Evolutionary conservation across 2,888 invertebrate genomes (phyloP), one percentile per base, ranked within the genome.

Genomic region (Drosophila picticornis): DNA sequence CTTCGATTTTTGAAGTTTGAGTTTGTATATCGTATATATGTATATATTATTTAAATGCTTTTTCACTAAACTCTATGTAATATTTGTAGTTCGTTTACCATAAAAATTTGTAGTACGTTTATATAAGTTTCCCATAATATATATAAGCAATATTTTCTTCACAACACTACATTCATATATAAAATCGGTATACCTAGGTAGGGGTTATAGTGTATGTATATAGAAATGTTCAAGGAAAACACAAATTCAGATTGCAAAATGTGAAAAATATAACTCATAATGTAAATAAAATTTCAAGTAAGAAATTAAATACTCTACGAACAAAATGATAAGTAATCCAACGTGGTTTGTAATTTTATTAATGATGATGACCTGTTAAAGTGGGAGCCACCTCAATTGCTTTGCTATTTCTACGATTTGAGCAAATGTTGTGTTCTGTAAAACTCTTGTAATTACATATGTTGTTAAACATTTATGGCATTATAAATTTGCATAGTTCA

Each of bases 91-190:
- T 85, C 88, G 89, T 85, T 85, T 84, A 77, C 73, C 84, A 75
- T 87, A 69, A 89, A 85, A 89, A 89, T 89, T 89, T 85, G 84
- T 85, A 77, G 72, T 87, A 87, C 73, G 84, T 73, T 76, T 74
- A 74, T 85, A 83, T 81, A 76, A 62, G 80, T 72, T 71, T 76
- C 76, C 80, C 78, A 76, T 80, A 67, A 27, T 74, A 63, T 69
- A 55, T 58, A 64, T 61, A 72, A 85, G 81, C 77, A 82, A 80
- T 75, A 69, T 61, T 75, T 73, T 72, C 67, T 72, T 87, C 91
- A 91, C 91, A 92, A 92, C 92, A 92, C 92, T 91, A 92, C 92
- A 92, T 91, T 91, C 84, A 91, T 88, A 83, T 77, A 81, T 90
- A 85, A 87, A 87, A 90, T 88, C 85, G 85, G 64, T 84, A 88